Base-by-base conservation (phyloP, 2,888 invertebrate genomes). In the Adela reaumurella region DNA sequence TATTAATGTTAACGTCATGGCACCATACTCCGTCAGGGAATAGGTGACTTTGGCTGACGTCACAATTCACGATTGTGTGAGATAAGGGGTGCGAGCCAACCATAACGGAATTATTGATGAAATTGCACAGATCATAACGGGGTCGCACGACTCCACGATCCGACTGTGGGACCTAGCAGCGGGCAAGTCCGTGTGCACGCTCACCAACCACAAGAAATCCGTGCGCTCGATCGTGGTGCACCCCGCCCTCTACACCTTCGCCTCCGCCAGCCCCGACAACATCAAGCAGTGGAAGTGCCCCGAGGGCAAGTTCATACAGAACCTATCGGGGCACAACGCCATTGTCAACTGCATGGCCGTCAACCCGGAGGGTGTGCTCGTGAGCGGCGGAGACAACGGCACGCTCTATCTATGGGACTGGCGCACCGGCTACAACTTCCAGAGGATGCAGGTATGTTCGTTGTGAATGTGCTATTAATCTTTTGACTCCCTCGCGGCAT, bases 261-360 rank as follows among this genome's bases (percentile, higher is more conserved):
- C 94, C 0, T 97, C 97, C 0, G 99, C 94, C 0, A 97, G 97
- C 0, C 97, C 99, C 0, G 98, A 99, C 67, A 98, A 99, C 65
- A 94, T 99, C 54, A 99, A 99, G 65, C 97, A 98, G 65, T 99
- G 99, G 99, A 94, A 92, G 66, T 97, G 97, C 62, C 98, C 97
- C 0, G 95, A 98, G 59, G 96, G 98, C 2, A 92, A 93, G 64
- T 99, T 99, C 64, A 89, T 98, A 49, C 98, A 98, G 65, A 98
- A 97, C 67, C 78, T 99, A 49, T 89, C 94, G 0, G 98, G 98
- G 0, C 99, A 99, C 67, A 98, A 95, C 68, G 92, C 97, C 0
- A 98, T 99, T 55, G 88, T 99, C 20, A 99, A 99, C 76, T 94
- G 97, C 59, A 83, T 99, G 72, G 96, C 94, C 0, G 89, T 94